phyloP scores from a whole-genome alignment of 2,888 invertebrate genomes.

The Apodemia hepburni region DNA sequence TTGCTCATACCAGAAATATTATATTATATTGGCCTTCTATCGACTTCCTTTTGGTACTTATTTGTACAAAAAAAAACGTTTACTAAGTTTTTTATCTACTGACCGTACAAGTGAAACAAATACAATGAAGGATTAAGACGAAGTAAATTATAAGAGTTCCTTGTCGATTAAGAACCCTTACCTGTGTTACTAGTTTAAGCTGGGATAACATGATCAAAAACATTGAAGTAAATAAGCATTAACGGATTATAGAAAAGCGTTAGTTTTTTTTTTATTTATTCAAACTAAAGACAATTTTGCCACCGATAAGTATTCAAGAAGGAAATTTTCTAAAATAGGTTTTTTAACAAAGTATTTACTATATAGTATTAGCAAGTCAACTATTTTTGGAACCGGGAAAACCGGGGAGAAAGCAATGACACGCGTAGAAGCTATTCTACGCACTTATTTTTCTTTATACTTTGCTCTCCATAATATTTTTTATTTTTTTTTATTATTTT shows the following conservation, averaged over 20 bases:
- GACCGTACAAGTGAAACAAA: constrained; percentile 1
- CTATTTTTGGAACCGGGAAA: not conserved
- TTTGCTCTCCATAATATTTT: not conserved
- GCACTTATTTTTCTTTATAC: too few relatives aligned
- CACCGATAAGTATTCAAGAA: not conserved
- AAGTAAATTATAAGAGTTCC: constrained; percentile 9
- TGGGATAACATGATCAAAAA: not conserved
- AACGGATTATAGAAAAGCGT: not conserved
- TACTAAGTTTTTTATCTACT: not conserved
- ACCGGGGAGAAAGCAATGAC: too few relatives aligned
- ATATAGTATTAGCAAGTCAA: not conserved
- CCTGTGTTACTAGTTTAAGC: constrained; percentile 11
- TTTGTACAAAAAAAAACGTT: too few relatives aligned
- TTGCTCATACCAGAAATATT: not conserved
- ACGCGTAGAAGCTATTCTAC: too few relatives aligned
- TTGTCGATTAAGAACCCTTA: constrained; percentile 3
- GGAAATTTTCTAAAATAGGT: not conserved
- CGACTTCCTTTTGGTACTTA: not conserved
- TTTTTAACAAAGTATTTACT: not conserved
- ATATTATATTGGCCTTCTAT: not conserved
- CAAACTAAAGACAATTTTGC: not conserved
- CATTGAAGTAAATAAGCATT: not conserved
- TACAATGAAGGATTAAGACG: constrained; percentile 1
- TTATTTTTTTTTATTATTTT: not conserved
- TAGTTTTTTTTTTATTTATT: not conserved